Evolutionary conservation across 2,888 invertebrate species (phyloP), one percentile per base, ranked within the genome.

Genomic region (Drosophila meridiana): DNA sequence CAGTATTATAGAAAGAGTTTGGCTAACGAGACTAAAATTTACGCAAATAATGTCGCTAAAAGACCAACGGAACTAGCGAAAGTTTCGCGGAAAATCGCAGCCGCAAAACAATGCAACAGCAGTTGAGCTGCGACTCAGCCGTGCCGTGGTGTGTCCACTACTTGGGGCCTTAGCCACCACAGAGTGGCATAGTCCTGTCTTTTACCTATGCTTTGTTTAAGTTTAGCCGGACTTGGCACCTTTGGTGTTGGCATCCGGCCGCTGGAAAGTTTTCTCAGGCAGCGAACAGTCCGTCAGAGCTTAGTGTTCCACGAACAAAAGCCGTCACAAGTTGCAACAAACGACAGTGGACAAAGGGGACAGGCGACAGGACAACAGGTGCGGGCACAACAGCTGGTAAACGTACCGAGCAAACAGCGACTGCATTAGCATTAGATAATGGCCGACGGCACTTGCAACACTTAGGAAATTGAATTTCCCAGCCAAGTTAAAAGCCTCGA

Each of bases 391-490:
- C 40, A 59, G 43, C 36, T 55, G n/a, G 7, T 28, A 28, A 38
- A 28, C 9, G 28, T 1, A 38, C 3, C 7, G 38, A 55, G 53
- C 7, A 30, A 43, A 20, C 42, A 32, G 34, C 65, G 48, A 64
- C 73, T 72, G 77, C 73, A 77, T 69, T 77, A 69, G 73, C 78
- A 80, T 78, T 79, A 68, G 76, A 64, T 64, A 55, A 32, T 69
- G 61, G 73, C 61, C 40, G 67, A 14, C 43, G 47, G 76, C 60
- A 28, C 34, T 52, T 61, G 61, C 78, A 65, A 62, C 78, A 73
- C 74, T 79, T 73, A 69, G 64, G 69, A 78, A 81, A 79, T 78
- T 73, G 61, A 78, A 73, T 79, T 79, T 79, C 32, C 64, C 62
- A 50, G 48, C 28, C 52, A 62, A 63, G 67, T 50, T 64, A 36